Evolutionary conservation across 2,113 vertebrate genomes (phyloP).

Genomic region (Shinisaurus crocodilurus): DNA sequence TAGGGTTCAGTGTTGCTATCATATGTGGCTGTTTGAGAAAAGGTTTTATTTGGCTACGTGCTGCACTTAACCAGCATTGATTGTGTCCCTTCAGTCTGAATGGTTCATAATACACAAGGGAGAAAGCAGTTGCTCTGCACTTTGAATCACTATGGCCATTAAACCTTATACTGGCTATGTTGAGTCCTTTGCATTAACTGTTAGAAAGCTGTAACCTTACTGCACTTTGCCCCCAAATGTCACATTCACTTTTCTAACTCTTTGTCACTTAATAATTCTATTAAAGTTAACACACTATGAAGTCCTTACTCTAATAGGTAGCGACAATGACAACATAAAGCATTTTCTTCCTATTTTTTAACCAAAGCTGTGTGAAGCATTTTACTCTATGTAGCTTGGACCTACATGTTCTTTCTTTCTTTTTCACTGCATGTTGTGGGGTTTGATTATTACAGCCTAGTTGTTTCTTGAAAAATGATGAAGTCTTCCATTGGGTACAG

Average conservation of each 20-base stretch:
- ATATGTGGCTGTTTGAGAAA: neutral
- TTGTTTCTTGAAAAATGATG: conserved; percentile 73
- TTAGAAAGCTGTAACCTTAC: neutral
- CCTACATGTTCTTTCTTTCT: conserved; percentile 18
- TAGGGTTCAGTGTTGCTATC: neutral
- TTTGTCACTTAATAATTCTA: neutral
- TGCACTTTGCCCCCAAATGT: neutral
- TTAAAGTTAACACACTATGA: neutral
- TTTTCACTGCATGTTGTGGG: conserved; percentile 59
- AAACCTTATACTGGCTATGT: neutral
- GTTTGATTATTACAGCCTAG: conserved; percentile 68
- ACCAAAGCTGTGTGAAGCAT: conserved; percentile 4
- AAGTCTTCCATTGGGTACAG: conserved; percentile 65
- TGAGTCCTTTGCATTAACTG: neutral
- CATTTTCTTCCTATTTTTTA: conserved; percentile 36
- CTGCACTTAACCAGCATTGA: neutral
- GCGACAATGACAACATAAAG: conserved; percentile 8
- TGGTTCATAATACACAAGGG: neutral
- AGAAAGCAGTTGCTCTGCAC: neutral
- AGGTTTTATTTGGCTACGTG: neutral
- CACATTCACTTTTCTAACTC: too few species aligned
- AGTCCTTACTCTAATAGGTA: rapidly evolving
- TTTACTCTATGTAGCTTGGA: neutral
- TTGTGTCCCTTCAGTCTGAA: neutral
- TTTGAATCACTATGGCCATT: neutral